Conservation (phyloP, 2,888 invertebrate genomes). For the Liposcelis brunnea region DNA sequence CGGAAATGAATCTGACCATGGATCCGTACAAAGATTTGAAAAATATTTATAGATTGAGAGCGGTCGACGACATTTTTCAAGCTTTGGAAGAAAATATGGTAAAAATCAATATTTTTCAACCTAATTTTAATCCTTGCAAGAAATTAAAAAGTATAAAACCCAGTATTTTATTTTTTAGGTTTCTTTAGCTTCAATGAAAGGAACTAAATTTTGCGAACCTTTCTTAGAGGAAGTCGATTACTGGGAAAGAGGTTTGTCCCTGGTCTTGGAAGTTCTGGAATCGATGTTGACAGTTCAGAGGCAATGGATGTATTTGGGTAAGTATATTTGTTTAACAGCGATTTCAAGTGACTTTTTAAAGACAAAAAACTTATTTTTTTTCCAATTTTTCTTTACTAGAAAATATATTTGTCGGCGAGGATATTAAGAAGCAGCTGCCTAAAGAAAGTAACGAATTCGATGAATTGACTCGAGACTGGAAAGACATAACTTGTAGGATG, state of each 20-base stretch:
- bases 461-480: constrained; percentile 52
- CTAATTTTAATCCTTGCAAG: neutral
- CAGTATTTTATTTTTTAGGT: neutral
- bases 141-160: too few species aligned
- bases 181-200: neutral
- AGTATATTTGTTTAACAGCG: too few species aligned
- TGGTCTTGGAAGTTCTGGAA: constrained; percentile 67
- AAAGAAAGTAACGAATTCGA: constrained; percentile 58
- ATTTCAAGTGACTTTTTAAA: too few species aligned
- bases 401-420: constrained; percentile 76
- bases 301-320: constrained; percentile 62
- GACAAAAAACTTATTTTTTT: neutral
- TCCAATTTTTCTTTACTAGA: constrained; percentile 19
- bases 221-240: constrained; percentile 68
- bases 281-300: constrained; percentile 63
- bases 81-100: constrained; percentile 72
- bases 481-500: constrained; percentile 39
- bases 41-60: constrained; percentile 49
- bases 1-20: constrained; percentile 52
- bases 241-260: constrained; percentile 72
- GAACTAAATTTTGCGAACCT: constrained; percentile 58
- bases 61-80: constrained; percentile 61
- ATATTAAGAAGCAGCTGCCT: constrained; percentile 70
- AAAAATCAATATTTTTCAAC: constrained; percentile 24
- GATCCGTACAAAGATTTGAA: constrained; percentile 40